These are phyloP conservation scores for Aporophyla nigra DNA, from an alignment of 2,888 invertebrate species.

Conservation along the genomic window DNA sequence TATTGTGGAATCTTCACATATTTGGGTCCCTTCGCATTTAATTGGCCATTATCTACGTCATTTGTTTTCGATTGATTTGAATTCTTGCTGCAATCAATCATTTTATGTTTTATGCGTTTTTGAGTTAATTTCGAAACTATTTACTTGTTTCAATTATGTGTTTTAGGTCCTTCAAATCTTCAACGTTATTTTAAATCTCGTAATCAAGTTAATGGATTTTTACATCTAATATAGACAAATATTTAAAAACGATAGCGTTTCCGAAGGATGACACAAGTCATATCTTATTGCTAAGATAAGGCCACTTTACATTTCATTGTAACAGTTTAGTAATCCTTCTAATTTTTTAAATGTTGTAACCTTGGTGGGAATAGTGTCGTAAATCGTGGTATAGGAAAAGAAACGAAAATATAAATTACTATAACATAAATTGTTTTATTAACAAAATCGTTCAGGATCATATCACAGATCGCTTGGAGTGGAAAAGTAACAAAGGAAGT, in stretches of 20 bases:
- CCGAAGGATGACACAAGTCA: slow-evolving; percentile 26
- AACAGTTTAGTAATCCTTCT: slow-evolving; percentile 27
- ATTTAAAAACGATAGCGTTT: slow-evolving; percentile 12
- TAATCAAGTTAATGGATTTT: not conserved
- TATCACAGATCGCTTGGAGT: slow-evolving; percentile 88
- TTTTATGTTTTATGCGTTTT: not conserved
- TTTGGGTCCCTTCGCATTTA: slow-evolving; percentile 11
- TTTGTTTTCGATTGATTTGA: slow-evolving; percentile 13
- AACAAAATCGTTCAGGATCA: slow-evolving; percentile 79
- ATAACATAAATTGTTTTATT: slow-evolving; percentile 80
- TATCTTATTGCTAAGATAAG: slow-evolving; percentile 30
- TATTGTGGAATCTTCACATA: slow-evolving; percentile 34
- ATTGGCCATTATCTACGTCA: not conserved
- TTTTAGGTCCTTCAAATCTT: not conserved
- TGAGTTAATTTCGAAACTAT: not conserved
- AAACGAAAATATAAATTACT: slow-evolving; percentile 72
- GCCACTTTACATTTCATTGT: slow-evolving; percentile 33
- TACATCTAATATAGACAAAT: not conserved
- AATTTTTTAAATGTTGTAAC: slow-evolving; percentile 17
- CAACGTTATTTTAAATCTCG: slow-evolving; percentile 6
- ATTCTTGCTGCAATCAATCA: not conserved
- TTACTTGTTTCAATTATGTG: not conserved
- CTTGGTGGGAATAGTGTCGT: not conserved
- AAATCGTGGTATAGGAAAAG: slow-evolving; percentile 17
- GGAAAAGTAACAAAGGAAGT: slow-evolving; percentile 73